Base-by-base conservation (phyloP, 1,140 invertebrate species). In the Penaeus japonicus region DNA sequence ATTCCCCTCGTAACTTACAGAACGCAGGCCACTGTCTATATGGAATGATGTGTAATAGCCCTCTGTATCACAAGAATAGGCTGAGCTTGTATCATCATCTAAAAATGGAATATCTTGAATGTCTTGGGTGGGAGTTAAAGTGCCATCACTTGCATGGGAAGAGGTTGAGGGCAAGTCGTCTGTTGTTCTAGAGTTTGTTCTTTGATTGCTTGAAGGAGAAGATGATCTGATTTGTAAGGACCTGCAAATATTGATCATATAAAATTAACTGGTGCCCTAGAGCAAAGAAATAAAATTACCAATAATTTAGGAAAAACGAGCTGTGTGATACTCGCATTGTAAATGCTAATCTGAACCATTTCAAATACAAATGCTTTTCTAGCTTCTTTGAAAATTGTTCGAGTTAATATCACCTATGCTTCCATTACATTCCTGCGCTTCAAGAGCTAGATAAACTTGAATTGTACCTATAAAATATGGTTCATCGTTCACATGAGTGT, bases 31-130 rank as follows among this genome's bases (percentile, higher is more conserved):
- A 84, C 97, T 98, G 92, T 99, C 98, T 94, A 98, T 96, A 92
- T 99, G 97, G 93, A 99, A 99, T 18, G 97, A 98, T 0, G 98
- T 99, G 92, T 98, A 99, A 92, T 99, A 99, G 18, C 98, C 98
- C 93, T 99, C 98, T 20, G 97, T 98, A 92, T 99, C 98, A 91
- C 97, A 97, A 7, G 97, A 98, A 92, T 98, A 98, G 73, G 97
- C 96, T 0, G 97, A 98, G 91, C 96, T 97, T 5, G 96, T 97
- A 92, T 98, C 97, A 91, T 98, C 97, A 92, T 97, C 96, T 87
- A 95, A 94, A 91, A 94, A 94, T 55, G 94, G 94, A 17, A 96
- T 94, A 53, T 91, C 95, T 53, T 89, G 88, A 73, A 90, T 90
- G 89, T 94, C 94, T 85, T 96, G 95, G 91, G 97, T 96, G 1